Percentiles rank a stretch among this genome's conserved stretches.
Evolutionary conservation across 2,888 invertebrate species (phyloP).

Genomic region (Axea sp.): DNA sequence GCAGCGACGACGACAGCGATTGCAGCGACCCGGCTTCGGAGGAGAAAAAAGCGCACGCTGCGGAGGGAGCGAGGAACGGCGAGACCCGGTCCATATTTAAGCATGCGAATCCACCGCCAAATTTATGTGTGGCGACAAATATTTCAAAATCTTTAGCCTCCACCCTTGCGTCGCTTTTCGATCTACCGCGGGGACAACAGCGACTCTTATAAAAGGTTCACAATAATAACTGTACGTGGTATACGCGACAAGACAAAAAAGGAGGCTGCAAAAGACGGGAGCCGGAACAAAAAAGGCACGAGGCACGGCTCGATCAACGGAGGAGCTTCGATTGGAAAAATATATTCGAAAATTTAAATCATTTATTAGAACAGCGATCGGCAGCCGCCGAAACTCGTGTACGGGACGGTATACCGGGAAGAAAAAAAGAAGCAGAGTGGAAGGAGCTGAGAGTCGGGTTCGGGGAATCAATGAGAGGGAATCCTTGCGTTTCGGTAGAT

Average conservation of each 20-base stretch:
- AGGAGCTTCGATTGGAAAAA: constrained; percentile 62
- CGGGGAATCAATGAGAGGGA: constrained; percentile 58
- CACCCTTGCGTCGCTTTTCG: constrained; percentile 35
- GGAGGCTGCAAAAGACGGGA: constrained; percentile 37
- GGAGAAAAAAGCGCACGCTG: constrained; percentile 57
- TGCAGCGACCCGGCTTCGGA: constrained; percentile 45
- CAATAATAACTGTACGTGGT: constrained; percentile 59
- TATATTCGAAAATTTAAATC: constrained; percentile 76
- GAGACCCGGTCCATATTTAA: constrained; percentile 75
- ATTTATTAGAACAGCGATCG: constrained; percentile 72
- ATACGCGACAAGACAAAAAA: constrained; percentile 20
- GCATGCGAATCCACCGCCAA: constrained; percentile 75
- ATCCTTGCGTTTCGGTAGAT: constrained; percentile 67
- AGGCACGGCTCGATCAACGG: constrained; percentile 58
- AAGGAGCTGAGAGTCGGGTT: constrained; percentile 53
- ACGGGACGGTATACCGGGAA: constrained; percentile 63
- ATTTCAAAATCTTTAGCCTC: constrained; percentile 75
- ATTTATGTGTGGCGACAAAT: constrained; percentile 78
- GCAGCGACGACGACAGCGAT: constrained; percentile 50
- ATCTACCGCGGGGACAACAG: constrained; percentile 59
- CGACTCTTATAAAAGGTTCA: constrained; percentile 65
- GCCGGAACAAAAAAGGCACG: constrained; percentile 60
- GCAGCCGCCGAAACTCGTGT: constrained; percentile 66
- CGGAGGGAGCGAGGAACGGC: constrained; percentile 52
- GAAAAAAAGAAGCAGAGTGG: constrained; percentile 49